Evolutionary conservation across 2,113 vertebrate genomes (phyloP).

Genomic region (Gymnogyps californianus): DNA sequence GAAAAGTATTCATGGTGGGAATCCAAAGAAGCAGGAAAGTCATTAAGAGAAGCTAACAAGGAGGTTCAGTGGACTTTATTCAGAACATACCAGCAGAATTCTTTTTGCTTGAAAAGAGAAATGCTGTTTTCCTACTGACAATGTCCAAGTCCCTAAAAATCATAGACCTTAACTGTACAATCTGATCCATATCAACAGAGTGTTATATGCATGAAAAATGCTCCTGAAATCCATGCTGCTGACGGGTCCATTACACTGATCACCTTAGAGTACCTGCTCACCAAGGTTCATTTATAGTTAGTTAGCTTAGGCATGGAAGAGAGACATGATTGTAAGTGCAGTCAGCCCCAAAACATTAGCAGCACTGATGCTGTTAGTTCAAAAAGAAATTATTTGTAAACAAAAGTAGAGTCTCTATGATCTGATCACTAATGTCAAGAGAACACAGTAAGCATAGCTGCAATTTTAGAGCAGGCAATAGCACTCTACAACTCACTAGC

Average conservation of each 20-base stretch:
- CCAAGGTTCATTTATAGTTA: background rate
- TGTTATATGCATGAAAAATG: background rate
- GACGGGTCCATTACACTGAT: background rate
- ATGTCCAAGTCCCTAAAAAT: background rate
- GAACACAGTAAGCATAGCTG: background rate
- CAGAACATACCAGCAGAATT: background rate
- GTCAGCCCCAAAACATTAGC: background rate
- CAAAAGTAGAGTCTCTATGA: background rate
- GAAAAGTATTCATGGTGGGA: background rate
- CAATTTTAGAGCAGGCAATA: background rate
- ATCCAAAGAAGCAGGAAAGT: background rate
- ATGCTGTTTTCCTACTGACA: background rate
- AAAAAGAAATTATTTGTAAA: conserved; percentile 10
- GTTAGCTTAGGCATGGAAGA: background rate
- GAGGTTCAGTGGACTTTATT: background rate
- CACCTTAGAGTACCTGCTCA: background rate
- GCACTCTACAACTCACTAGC: background rate
- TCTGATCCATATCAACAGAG: background rate
- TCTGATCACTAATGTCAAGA: background rate
- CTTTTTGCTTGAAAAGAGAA: background rate
- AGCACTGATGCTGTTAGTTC: background rate
- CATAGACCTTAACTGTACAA: background rate
- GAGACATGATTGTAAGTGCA: background rate
- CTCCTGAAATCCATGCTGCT: background rate
- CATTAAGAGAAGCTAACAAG: background rate